Evolutionary conservation across 2,113 vertebrate genomes (phyloP), one percentile per base, ranked within the genome.

Genomic region (Dendrocopos noguchii): DNA sequence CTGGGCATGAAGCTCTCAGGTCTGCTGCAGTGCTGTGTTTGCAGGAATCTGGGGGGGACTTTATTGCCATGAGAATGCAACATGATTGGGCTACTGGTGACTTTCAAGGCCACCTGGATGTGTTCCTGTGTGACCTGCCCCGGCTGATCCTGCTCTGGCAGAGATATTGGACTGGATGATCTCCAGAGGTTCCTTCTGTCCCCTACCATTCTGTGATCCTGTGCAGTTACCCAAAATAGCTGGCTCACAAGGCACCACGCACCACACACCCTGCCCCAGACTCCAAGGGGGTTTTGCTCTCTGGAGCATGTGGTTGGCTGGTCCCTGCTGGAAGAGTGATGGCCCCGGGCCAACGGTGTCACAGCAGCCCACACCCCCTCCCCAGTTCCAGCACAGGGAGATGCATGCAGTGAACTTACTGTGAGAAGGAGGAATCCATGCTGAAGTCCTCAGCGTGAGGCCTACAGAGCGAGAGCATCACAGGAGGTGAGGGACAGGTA

Each of bases 351-450:
- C 0, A 0, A 12, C 3, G 15, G 55, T 28, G 19, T 20, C 14
- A 6, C 7, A 1, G 20, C 63, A 7, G 16, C 92, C 50, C 83
- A 19, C 0, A 2, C 10, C 46, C 80, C 92, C 87, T 87, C 71
- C 95, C 81, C 12, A 4, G 50, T 33, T 1, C 59, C 28, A 10
- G 75, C 10, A 3, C 46, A 1, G 70, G 42, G 66, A 13, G 10
- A 19, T 1, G 7, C 87, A 0, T 7, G 50, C n/a, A 14, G 11
- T 77, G 75, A 12, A 98, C 98, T 98, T 98, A 98, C 98, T 98
- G 98, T 34, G 99, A 98, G 95, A 99, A 98, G 89, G 98, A 99
- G 77, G 98, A 99, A 95, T 99, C 98, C 98, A 98, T 96, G 97
- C 99, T 99, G 98, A 99, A 98, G 93, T 99, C 99, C 97, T 99